Conservation (phyloP, 35 echinoderm and acorn worm genomes). For the Chiridota heheva region DNA sequence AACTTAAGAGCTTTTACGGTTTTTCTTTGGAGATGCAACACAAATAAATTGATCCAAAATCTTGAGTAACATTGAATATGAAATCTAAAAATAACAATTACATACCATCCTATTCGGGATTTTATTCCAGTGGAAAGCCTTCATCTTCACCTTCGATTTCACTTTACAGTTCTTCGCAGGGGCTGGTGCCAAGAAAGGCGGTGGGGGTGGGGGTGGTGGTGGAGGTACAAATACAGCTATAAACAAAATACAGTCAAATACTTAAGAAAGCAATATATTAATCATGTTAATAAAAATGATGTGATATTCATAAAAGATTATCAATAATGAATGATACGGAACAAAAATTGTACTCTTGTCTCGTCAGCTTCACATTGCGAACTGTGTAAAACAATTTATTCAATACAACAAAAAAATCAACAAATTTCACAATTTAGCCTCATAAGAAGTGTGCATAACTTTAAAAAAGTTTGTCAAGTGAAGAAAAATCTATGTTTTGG, state of each 20-base stretch:
- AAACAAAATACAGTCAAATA: not conserved
- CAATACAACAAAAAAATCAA: too few species aligned
- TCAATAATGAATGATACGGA: too few species aligned
- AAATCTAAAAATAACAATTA: not conserved
- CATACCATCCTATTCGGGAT: constrained; percentile 59
- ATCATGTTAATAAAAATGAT: not conserved
- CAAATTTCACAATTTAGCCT: too few species aligned
- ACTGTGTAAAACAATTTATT: too few species aligned
- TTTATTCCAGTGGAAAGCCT: constrained; percentile 96
- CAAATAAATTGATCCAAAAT: too few species aligned
- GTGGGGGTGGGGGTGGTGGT: constrained; percentile 81
- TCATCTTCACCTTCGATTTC: constrained; percentile 93
- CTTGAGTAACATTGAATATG: not conserved
- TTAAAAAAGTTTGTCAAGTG: too few species aligned
- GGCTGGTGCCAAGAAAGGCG: constrained; percentile 26
- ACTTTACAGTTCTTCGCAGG: constrained; percentile 62
- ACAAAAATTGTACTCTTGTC: too few species aligned
- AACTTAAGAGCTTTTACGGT: too few species aligned
- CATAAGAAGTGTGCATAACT: too few species aligned
- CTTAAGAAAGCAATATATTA: not conserved
- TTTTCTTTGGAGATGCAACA: too few species aligned
- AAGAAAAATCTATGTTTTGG: too few species aligned
- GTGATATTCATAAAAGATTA: not conserved
- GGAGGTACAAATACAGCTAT: constrained; percentile 43
- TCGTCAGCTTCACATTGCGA: too few species aligned